phyloP scores from a whole-genome alignment of 1,140 invertebrate species.

The Tenebrio molitor region DNA sequence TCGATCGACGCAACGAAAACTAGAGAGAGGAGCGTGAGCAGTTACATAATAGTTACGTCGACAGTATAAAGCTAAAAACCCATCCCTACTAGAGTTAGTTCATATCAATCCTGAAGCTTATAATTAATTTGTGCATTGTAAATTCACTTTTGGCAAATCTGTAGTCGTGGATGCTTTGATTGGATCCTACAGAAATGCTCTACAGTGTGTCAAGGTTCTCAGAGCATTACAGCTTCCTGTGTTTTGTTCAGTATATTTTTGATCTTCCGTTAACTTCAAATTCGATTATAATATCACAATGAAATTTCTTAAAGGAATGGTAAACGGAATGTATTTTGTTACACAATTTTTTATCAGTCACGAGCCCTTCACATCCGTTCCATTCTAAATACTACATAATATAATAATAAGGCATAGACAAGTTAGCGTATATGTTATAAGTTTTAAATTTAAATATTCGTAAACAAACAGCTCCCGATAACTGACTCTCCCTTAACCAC shows the following conservation, averaged over 20 bases:
- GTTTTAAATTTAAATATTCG: constrained; percentile 22
- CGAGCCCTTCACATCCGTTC: constrained; percentile 50
- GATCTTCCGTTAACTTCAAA: constrained; percentile 51
- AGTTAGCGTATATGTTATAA: constrained; percentile 46
- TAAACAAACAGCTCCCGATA: constrained; percentile 5
- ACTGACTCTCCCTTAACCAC: background rate
- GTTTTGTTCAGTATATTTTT: constrained; percentile 44
- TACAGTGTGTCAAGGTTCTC: no score
- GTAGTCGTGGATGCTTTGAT: constrained; percentile 34
- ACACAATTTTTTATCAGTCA: constrained; percentile 43
- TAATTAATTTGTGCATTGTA: constrained; percentile 60
- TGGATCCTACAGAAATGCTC: constrained; percentile 29
- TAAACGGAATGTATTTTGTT: constrained; percentile 46
- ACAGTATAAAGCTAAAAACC: constrained; percentile 41
- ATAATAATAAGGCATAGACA: constrained; percentile 51
- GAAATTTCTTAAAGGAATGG: constrained; percentile 48
- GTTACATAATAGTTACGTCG: constrained; percentile 29
- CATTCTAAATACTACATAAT: constrained; percentile 48
- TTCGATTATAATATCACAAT: constrained; percentile 59
- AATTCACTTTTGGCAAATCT: constrained; percentile 39
- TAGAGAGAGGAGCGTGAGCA: constrained; percentile 14
- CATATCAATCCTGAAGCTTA: constrained; percentile 54
- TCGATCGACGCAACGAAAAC: background rate
- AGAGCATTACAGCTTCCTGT: constrained; percentile 18
- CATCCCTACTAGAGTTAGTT: constrained; percentile 49